Conservation (phyloP, 2,888 invertebrate species). For the Caenorhabditis sp. region DNA sequence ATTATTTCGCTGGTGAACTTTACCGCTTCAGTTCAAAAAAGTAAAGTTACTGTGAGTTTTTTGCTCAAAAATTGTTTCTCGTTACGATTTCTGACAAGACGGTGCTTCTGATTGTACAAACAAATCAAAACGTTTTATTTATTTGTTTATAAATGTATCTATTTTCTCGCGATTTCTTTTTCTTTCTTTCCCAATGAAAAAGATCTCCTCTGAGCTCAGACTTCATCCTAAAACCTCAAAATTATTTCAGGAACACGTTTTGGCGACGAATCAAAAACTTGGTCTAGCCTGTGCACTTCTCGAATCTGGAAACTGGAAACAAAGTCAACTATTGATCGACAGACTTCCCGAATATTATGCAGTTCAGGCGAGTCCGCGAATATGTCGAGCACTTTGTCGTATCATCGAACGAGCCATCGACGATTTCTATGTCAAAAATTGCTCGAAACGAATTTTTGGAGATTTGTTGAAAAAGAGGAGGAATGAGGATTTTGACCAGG, state of each 20-base stretch:
- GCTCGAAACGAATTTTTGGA: constrained; percentile 19
- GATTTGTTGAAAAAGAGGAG: constrained; percentile 8
- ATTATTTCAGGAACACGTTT: constrained; percentile 40
- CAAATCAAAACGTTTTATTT: no score
- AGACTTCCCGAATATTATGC: constrained; percentile 79
- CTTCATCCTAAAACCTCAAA: no score
- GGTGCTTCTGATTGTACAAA: no score
- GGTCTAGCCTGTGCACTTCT: constrained; percentile 88
- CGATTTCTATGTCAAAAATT: constrained; percentile 50
- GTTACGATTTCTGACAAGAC: no score
- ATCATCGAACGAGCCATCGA: constrained; percentile 57
- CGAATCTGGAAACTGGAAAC: constrained; percentile 87
- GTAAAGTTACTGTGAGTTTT: no score
- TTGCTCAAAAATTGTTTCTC: no score
- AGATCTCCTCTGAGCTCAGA: no score
- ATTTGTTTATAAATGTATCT: no score
- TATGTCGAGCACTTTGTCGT: constrained; percentile 55
- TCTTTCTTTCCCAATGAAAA: no score
- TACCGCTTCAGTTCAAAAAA: no score
- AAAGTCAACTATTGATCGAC: constrained; percentile 82
- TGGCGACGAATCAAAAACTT: constrained; percentile 85
- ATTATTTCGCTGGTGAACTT: no score
- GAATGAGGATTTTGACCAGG: constrained; percentile 8
- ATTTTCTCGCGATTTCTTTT: no score
- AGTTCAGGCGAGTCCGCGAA: constrained; percentile 50